Evolutionary conservation across 2,797 vertebrate genomes (phyloP), one percentile per base, ranked within the genome.

Genomic region (Apogon hyalosoma): DNA sequence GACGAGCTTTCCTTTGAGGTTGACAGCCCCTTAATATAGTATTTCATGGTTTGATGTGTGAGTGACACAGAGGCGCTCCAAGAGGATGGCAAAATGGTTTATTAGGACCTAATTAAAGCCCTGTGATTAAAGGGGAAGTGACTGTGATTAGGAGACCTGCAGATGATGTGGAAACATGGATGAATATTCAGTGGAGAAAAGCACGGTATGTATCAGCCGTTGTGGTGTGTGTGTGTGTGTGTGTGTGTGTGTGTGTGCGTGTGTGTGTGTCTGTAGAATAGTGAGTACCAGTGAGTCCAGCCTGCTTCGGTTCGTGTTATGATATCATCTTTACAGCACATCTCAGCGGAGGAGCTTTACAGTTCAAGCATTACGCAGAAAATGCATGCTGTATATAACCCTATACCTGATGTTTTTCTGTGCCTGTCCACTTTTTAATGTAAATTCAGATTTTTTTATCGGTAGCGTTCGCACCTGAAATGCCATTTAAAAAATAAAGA

Each of bases 71-170:
- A 77, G 83, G 85, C 70, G 33, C 85, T 87, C 66, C 57, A 90
- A 90, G 90, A 93, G 88, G 91, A 92, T 88, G 87, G 89, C 80
- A 91, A 92, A 93, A 91, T 89, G 89, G 87, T 92, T 93, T 93
- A 93, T 94, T 93, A 94, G 92, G 90, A 92, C 88, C 83, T 93
- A 94, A 94, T 94, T 92, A 94, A 87, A 93, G 87, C 83, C 75
- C 85, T 89, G 91, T 93, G 92, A 94, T 94, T 94, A 94, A 94
- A 93, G 89, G 87, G 92, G 93, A 94, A 92, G 91, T 92, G 92
- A 91, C 88, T 93, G 91, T 94, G 93, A 94, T 94, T 94, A 93
- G 87, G 79, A 92, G 87, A 93, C 90, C 91, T 87, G 91, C 86
- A 85, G 91, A 86, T 89, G 90, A 92, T 90, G 75, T 89, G 87